These are phyloP conservation scores for Mormyrus lacerda DNA, from an alignment of 2,113 vertebrate genomes.

Conservation along the genomic window DNA sequence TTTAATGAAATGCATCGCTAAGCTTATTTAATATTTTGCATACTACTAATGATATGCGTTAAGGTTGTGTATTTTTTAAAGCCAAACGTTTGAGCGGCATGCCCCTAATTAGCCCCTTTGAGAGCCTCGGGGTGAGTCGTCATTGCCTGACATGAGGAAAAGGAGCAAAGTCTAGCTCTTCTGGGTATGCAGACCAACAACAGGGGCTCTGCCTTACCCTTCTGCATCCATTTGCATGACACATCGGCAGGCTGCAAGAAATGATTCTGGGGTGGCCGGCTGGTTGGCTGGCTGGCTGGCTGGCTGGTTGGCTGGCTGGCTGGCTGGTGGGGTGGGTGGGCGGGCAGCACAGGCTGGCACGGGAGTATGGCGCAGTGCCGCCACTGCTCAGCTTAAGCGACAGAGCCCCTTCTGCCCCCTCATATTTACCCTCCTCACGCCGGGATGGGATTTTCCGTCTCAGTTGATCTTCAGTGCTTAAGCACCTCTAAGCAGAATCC, in stretches of 20 bases:
- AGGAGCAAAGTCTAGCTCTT: too few relatives aligned
- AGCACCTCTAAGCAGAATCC: slow-evolving; percentile 53
- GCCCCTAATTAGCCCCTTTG: slow-evolving; percentile 11
- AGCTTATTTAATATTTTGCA: background rate
- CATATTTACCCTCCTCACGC: slow-evolving; percentile 54
- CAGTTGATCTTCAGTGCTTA: slow-evolving; percentile 58
- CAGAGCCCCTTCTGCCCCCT: slow-evolving; percentile 38
- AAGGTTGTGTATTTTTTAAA: background rate
- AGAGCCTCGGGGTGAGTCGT: slow-evolving; percentile 10
- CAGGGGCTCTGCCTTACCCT: background rate
- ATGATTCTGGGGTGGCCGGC: background rate
- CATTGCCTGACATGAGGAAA: background rate
- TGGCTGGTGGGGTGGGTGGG: background rate
- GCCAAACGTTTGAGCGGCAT: background rate
- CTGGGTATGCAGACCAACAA: background rate
- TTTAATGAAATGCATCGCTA: background rate
- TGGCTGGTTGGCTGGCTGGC: background rate
- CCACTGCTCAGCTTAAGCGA: background rate
- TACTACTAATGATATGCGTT: background rate
- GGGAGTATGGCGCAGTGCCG: background rate
- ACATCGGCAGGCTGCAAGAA: background rate
- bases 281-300: background rate
- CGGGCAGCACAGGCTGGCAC: background rate
- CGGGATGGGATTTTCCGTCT: slow-evolving; percentile 64
- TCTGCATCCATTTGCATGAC: background rate